Evolutionary conservation across 1,140 invertebrate species (phyloP).

Genomic region (Pogonomyrmex californicus): DNA sequence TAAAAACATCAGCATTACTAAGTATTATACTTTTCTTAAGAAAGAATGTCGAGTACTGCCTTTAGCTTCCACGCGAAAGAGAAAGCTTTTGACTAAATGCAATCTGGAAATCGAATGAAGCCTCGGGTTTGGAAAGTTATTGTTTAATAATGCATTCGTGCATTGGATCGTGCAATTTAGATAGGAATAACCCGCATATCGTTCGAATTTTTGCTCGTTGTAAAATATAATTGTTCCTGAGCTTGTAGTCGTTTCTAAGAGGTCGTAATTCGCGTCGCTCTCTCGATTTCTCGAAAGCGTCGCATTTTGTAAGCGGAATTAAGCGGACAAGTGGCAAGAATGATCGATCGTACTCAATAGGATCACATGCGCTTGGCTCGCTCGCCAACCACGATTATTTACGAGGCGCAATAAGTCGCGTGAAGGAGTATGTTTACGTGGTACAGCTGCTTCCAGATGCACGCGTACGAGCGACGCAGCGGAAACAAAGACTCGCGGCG

Average conservation of each 20-base stretch:
- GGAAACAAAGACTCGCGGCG: slow-evolving; percentile 27
- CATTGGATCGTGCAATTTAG: not conserved
- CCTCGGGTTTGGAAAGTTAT: slow-evolving; percentile 12
- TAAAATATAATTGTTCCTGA: not conserved
- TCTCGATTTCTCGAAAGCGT: not conserved
- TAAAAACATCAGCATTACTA: not conserved
- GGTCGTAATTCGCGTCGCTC: not conserved
- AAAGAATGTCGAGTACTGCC: not conserved
- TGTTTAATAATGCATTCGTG: not conserved
- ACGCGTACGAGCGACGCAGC: not conserved
- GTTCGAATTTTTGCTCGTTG: not conserved
- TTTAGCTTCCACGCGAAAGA: not conserved
- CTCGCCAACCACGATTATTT: slow-evolving; percentile 14
- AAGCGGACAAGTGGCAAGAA: not conserved
- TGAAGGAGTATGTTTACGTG: slow-evolving; percentile 26
- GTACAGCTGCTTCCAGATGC: slow-evolving; percentile 30
- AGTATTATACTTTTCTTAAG: not conserved
- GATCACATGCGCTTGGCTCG: not conserved
- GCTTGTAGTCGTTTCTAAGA: not conserved
- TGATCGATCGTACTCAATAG: slow-evolving; percentile 12
- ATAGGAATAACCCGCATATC: not conserved
- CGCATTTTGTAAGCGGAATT: not conserved
- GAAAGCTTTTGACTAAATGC: slow-evolving; percentile 21
- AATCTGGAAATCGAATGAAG: not conserved
- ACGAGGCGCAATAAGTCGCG: slow-evolving; percentile 28